Conservation (phyloP, 2,113 vertebrate species). For the Lophius piscatorius region DNA sequence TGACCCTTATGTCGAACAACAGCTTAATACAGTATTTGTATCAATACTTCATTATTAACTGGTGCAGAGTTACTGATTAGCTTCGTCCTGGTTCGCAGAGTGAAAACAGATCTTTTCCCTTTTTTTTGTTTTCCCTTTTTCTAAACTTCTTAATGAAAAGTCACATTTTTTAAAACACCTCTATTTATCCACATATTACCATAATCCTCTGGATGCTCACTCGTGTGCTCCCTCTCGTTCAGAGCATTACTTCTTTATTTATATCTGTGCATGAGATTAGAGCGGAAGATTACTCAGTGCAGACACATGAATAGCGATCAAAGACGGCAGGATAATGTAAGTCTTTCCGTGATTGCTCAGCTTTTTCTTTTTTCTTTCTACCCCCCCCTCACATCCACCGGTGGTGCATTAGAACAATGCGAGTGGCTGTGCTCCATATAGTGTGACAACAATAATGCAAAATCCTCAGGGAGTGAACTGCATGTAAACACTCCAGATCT, state of each 20-base stretch:
- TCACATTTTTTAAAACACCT: slow-evolving; percentile 73
- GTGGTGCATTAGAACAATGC: slow-evolving; percentile 79
- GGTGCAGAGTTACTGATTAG: slow-evolving; percentile 22
- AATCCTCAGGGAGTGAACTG: slow-evolving; percentile 72
- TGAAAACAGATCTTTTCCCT: slow-evolving; percentile 12
- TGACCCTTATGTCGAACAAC: not conserved
- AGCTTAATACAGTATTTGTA: not conserved
- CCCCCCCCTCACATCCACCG: slow-evolving; percentile 68
- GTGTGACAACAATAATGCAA: slow-evolving; percentile 76
- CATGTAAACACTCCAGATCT: slow-evolving; percentile 74
- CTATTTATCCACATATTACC: slow-evolving; percentile 82
- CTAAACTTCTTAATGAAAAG: slow-evolving; percentile 69
- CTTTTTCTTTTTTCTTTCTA: slow-evolving; percentile 48
- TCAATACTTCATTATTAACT: slow-evolving; percentile 12
- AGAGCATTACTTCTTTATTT: slow-evolving; percentile 83
- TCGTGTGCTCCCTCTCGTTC: slow-evolving; percentile 77
- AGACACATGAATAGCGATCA: slow-evolving; percentile 81
- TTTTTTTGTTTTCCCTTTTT: slow-evolving; percentile 12
- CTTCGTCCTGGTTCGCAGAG: slow-evolving; percentile 18
- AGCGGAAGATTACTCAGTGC: slow-evolving; percentile 79
- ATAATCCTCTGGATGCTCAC: slow-evolving; percentile 82
- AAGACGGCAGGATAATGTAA: slow-evolving; percentile 82
- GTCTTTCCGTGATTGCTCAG: slow-evolving; percentile 77
- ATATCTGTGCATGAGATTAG: slow-evolving; percentile 84
- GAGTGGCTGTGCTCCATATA: slow-evolving; percentile 69